Conservation (phyloP, 2,797 vertebrate species). For the Lates japonicus region DNA sequence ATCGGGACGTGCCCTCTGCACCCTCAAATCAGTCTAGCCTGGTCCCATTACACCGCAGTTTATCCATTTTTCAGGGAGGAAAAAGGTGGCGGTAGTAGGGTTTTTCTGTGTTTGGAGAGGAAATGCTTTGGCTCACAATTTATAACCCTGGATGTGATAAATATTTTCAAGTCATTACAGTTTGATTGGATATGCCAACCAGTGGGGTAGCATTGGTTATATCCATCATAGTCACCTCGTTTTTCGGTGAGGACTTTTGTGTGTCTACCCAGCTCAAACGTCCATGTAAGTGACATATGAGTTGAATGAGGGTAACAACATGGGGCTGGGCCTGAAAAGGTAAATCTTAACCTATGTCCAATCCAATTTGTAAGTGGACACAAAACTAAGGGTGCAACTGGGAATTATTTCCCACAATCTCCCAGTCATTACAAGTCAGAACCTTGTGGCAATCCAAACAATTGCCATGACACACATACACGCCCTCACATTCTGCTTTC, state of each 20-base stretch:
- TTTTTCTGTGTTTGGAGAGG: slow-evolving; percentile 28
- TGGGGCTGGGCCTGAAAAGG: neutral
- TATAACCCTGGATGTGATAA: slow-evolving; percentile 2
- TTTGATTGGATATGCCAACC: slow-evolving; percentile 1
- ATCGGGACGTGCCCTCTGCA: slow-evolving; percentile 72
- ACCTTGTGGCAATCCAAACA: neutral
- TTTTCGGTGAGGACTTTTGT: neutral
- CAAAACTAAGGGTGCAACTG: neutral
- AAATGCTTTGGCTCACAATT: slow-evolving; percentile 21
- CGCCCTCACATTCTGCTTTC: slow-evolving; percentile 5
- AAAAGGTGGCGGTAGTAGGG: slow-evolving; percentile 19
- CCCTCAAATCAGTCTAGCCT: slow-evolving; percentile 67
- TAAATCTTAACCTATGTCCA: neutral
- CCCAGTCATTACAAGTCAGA: slow-evolving; percentile 14
- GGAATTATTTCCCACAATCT: neutral
- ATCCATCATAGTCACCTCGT: neutral
- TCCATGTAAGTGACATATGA: neutral
- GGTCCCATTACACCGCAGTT: slow-evolving; percentile 70
- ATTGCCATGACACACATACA: neutral
- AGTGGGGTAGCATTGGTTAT: neutral
- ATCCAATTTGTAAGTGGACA: neutral
- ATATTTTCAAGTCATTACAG: neutral
- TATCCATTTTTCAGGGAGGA: slow-evolving; percentile 56
- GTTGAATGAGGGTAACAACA: neutral
- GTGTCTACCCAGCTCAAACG: neutral